These are phyloP conservation scores for Mirounga angustirostris DNA, from an alignment of 2,113 vertebrate species.

Conservation along the genomic window DNA sequence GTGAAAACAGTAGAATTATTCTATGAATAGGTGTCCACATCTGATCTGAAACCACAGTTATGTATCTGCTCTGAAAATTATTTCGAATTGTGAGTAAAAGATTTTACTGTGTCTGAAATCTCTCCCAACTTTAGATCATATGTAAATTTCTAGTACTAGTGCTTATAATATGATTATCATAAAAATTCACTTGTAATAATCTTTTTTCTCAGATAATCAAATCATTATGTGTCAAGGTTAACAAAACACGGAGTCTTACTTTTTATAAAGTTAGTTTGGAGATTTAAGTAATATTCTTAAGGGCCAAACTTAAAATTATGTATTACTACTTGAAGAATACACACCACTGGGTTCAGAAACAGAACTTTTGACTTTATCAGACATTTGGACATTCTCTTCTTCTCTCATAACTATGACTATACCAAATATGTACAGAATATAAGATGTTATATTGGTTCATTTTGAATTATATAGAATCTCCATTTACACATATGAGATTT, in stretches of 20 bases:
- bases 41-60: background rate
- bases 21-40: background rate
- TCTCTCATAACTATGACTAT: background rate
- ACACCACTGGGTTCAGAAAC: background rate
- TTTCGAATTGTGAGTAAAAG: background rate
- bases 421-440: background rate
- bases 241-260: background rate
- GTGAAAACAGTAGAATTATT: background rate
- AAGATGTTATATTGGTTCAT: background rate
- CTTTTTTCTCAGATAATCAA: background rate
- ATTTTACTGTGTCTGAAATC: background rate
- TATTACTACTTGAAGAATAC: background rate
- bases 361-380: constrained; percentile 23
- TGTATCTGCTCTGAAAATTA: background rate
- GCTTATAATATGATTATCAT: background rate
- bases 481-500: background rate
- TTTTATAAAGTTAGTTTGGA: background rate
- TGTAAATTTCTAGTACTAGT: background rate
- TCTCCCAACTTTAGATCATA: background rate
- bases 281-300: background rate
- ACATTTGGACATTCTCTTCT: background rate
- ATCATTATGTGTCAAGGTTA: background rate
- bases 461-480: background rate
- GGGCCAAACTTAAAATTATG: background rate
- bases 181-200: background rate